These are phyloP conservation scores for Sorex fumeus DNA, from an alignment of 2,113 vertebrate genomes.

Conservation along the genomic window DNA sequence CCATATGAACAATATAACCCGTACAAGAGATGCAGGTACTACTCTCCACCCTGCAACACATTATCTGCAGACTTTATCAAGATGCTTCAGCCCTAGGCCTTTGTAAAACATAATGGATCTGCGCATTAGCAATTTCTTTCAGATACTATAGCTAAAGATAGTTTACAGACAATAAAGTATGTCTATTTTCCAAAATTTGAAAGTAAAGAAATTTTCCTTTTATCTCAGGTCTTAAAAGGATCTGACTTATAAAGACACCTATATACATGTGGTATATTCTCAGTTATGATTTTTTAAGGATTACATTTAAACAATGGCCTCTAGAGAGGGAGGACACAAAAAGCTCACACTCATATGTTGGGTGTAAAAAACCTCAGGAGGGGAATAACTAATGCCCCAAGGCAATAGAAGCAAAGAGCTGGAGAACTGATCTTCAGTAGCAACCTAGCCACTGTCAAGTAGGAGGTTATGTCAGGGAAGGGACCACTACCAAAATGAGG, in stretches of 20 bases:
- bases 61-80: not conserved
- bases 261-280: not conserved
- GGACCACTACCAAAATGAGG: no score
- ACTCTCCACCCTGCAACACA: not conserved
- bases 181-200: not conserved
- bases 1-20: not conserved
- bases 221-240: not conserved
- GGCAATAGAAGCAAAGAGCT: no score
- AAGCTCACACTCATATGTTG: no score
- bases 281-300: not conserved
- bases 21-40: not conserved
- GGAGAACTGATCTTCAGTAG: no score
- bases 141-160: not conserved
- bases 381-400: no score
- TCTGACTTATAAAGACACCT: not conserved
- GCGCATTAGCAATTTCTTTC: not conserved
- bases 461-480: no score
- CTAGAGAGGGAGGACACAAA: no score
- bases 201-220: not conserved
- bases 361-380: no score
- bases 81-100: not conserved
- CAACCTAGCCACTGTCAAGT: no score
- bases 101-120: not conserved
- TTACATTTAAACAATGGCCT: no score
- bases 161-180: not conserved